Conservation (phyloP, 2,888 invertebrate species). For the Temnothorax unifasciatus region DNA sequence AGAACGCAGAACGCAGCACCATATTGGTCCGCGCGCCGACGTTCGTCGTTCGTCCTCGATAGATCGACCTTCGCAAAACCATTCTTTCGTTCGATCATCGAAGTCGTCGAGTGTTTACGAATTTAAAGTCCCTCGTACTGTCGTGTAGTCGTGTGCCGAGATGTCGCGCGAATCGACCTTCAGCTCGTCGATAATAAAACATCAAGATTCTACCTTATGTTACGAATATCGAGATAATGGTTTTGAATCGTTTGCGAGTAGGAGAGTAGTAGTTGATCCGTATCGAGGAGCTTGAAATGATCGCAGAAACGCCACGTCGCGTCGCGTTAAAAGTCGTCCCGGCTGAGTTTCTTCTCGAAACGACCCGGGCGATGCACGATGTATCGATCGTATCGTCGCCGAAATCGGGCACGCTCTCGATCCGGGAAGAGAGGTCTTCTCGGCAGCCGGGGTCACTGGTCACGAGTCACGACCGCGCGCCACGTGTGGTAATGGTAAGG, state of each 20-base stretch:
- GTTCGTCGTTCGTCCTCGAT: background rate
- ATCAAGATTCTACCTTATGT: background rate
- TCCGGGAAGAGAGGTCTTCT: background rate
- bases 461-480: slow-evolving; percentile 23
- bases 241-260: background rate
- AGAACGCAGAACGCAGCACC: slow-evolving; percentile 53
- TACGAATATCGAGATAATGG: background rate
- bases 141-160: too few relatives aligned
- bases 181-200: too few relatives aligned
- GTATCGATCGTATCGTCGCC: background rate
- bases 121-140: background rate
- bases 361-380: background rate
- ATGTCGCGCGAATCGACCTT: background rate
- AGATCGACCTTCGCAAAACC: background rate
- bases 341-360: background rate
- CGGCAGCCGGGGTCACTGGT: background rate
- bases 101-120: background rate
- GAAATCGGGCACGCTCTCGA: background rate
- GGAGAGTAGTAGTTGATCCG: background rate
- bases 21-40: slow-evolving; percentile 60
- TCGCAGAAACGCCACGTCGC: too few relatives aligned
- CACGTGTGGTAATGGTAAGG: slow-evolving; percentile 10
- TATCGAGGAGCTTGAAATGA: background rate
- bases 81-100: background rate
- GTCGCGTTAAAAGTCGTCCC: too few relatives aligned